Evolutionary conservation across 2,113 vertebrate species (phyloP), one percentile per base, ranked within the genome.

Genomic region (Myrmecophaga tridactyla): DNA sequence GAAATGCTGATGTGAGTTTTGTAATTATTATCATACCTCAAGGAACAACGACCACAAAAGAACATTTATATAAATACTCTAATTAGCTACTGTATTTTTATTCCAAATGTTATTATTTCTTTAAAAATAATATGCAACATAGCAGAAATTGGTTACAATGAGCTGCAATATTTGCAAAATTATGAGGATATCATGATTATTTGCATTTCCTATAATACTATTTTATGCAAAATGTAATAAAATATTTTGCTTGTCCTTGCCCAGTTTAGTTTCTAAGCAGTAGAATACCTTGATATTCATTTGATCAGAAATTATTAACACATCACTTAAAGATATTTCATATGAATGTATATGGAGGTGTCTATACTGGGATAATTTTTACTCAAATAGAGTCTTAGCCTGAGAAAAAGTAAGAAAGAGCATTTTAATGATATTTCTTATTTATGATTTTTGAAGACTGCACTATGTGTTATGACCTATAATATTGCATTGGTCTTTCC

Each of bases 1-100:
- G 69, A 92, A 96, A 96, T 92, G 13, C 63, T 82, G 31, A 90
- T 92, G 56, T 88, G 39, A 81, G 3, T 83, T 93, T 89, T 95
- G 2, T 93, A 75, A 92, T 92, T 86, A 94, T 91, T 80, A 82
- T 58, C 17, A 51, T 67, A 86, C 41, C 60, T 92, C 48, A 93
- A 89, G 72, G 48, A 82, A 17, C n/a, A 65, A 73, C 81, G 20
- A 65, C 72, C 34, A 92, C 15, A 85, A 63, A 41, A 85, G 56
- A 94, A 72, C 1, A 80, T 90, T 89, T 97, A 87, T 80, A 94
- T 86, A 83, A 94, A 8, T 25, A 36, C 70, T 84, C 6, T 31
- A 94, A 92, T 85, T 93, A 93, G 11, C 31, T 70, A 21, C n/a
- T 69, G 89, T 76, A 90, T 85, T 86, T 87, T 94, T 60, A 69